Conservation (phyloP, 92 coral and sea anemone species). For the Isaurus tuberculatus region DNA sequence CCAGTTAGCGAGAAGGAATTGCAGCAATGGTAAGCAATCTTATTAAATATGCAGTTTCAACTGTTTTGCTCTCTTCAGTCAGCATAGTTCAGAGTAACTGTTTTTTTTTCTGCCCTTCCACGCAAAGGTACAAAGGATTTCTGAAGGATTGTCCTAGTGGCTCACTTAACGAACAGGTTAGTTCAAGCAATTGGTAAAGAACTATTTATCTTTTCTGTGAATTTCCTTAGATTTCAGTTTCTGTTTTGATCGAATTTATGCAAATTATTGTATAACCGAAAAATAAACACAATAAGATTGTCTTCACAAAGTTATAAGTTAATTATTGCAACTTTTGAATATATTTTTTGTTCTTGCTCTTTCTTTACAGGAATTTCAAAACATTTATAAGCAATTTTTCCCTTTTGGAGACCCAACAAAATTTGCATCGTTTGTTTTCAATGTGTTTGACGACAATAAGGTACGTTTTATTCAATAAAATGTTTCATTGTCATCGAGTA, state of each 20-base stretch:
- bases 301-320: too few species aligned
- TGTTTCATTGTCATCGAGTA: background rate
- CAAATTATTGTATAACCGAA: background rate
- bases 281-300: background rate
- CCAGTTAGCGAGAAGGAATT: slow-evolving; percentile 95
- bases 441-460: slow-evolving; percentile 98
- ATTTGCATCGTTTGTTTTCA: slow-evolving; percentile 96
- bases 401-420: slow-evolving; percentile 95
- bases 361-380: slow-evolving; percentile 88
- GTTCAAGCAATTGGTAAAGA: background rate
- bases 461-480: slow-evolving; percentile 31
- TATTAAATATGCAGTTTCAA: too few species aligned
- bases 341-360: background rate
- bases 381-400: slow-evolving; percentile 95
- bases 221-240: background rate
- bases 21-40: slow-evolving; percentile 89
- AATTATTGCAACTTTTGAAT: background rate
- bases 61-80: too few species aligned
- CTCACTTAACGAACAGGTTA: slow-evolving; percentile 86
- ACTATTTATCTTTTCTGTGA: background rate
- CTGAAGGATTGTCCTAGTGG: slow-evolving; percentile 96
- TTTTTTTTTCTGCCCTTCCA: background rate
- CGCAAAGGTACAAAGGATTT: slow-evolving; percentile 94
- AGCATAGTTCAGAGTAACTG: too few species aligned
- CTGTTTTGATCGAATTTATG: background rate